Conservation (phyloP, 2,797 vertebrate genomes). For the Urocyon cinereoargenteus region DNA sequence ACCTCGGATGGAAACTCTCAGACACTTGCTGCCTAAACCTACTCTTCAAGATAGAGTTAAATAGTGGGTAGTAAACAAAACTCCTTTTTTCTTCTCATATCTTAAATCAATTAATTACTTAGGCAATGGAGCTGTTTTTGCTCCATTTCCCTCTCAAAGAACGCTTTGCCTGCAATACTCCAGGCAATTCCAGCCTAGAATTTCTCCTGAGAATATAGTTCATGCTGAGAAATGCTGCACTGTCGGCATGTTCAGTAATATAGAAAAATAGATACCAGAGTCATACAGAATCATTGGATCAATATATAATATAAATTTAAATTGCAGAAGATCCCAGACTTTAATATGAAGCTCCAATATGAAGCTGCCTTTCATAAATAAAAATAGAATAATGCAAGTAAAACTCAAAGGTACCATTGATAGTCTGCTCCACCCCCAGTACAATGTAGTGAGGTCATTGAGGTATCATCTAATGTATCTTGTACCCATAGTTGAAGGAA, state of each 20-base stretch:
- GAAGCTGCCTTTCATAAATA: not conserved
- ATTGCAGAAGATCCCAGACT: not conserved
- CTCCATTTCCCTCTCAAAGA: slow-evolving; percentile 70
- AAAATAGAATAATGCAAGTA: not conserved
- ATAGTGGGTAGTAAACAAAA: not conserved
- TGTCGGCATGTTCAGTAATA: not conserved
- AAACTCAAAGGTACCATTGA: not conserved
- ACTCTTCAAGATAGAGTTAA: slow-evolving; percentile 16
- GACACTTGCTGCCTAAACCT: not conserved
- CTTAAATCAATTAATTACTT: slow-evolving; percentile 73
- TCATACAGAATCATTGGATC: not conserved
- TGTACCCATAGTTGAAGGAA: not conserved
- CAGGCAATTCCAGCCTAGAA: slow-evolving; percentile 41
- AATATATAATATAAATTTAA: slow-evolving; percentile 43
- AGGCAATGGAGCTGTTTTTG: slow-evolving; percentile 49
- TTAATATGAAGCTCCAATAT: not conserved
- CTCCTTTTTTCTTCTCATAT: not conserved
- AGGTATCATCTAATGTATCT: not conserved
- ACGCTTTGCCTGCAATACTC: slow-evolving; percentile 33
- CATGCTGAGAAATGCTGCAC: not conserved
- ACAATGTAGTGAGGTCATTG: not conserved
- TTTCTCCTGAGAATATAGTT: slow-evolving; percentile 58
- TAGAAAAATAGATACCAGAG: slow-evolving; percentile 23
- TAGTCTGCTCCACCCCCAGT: not conserved
- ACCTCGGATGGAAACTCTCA: not conserved